These are phyloP conservation scores for Cheilosia variabilis DNA, from an alignment of 2,888 invertebrate genomes.

Conservation along the genomic window DNA sequence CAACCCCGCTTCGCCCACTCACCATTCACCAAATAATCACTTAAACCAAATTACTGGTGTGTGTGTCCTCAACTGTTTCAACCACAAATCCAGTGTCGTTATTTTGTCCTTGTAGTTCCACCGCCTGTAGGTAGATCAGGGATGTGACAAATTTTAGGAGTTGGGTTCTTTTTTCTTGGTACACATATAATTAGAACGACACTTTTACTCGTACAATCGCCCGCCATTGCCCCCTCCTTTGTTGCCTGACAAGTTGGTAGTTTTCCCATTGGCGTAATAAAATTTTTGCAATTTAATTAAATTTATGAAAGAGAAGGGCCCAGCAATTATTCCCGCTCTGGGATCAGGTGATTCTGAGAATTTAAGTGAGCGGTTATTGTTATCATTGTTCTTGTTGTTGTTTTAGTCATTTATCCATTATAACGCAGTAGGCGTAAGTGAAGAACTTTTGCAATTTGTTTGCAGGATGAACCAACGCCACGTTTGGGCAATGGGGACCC, in stretches of 20 bases:
- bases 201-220: constrained; percentile 38
- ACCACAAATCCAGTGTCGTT: constrained; percentile 62
- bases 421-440: constrained; percentile 38
- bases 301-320: constrained; percentile 62
- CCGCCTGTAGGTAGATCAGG: constrained; percentile 45
- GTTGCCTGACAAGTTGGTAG: not conserved
- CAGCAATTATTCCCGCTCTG: constrained; percentile 64
- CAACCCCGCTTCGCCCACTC: constrained; percentile 7
- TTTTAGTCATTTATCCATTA: constrained; percentile 48
- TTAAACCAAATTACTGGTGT: constrained; percentile 65
- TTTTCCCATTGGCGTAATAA: constrained; percentile 66
- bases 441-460: constrained; percentile 65
- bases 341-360: constrained; percentile 71
- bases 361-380: constrained; percentile 73
- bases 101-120: constrained; percentile 34
- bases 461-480: constrained; percentile 34
- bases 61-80: constrained; percentile 53
- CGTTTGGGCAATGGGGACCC: constrained; percentile 39
- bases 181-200: constrained; percentile 69
- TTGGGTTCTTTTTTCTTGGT: constrained; percentile 22
- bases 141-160: constrained; percentile 49
- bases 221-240: not conserved
- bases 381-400: constrained; percentile 61
- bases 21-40: constrained; percentile 61
- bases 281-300: constrained; percentile 73